Evolutionary conservation across 2,797 vertebrate species (phyloP).

Genomic region (Apogon hyalosoma): DNA sequence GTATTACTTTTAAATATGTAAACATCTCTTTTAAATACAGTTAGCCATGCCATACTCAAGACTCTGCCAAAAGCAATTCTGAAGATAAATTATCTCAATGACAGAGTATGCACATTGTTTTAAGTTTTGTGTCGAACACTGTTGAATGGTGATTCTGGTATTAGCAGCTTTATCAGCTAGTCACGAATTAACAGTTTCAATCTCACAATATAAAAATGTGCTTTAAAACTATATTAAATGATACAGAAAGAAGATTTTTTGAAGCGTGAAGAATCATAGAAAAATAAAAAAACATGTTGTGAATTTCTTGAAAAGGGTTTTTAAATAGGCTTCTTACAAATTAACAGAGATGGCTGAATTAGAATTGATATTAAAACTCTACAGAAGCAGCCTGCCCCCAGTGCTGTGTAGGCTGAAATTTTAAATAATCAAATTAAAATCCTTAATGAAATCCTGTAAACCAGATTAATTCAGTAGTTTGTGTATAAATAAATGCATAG

Average conservation of each 20-base stretch:
- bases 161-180: constrained; percentile 13
- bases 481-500: constrained; percentile 23
- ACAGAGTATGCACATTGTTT: background rate
- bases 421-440: background rate
- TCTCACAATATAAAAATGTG: constrained; percentile 13
- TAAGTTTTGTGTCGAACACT: background rate
- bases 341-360: constrained; percentile 19
- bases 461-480: constrained; percentile 16
- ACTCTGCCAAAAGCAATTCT: constrained; percentile 45
- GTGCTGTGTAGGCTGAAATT: constrained; percentile 5
- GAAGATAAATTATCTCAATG: constrained; percentile 17
- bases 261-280: constrained; percentile 14
- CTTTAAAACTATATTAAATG: constrained; percentile 19
- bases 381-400: background rate
- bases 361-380: background rate
- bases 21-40: constrained; percentile 79
- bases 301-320: constrained; percentile 26
- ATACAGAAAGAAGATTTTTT: constrained; percentile 3
- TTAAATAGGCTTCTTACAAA: constrained; percentile 2
- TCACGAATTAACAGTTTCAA: constrained; percentile 4
- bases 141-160: background rate
- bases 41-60: constrained; percentile 39
- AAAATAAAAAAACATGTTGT: constrained; percentile 20
- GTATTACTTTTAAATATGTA: constrained; percentile 80
- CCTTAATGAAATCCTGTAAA: background rate